Evolutionary conservation across 2,888 invertebrate species (phyloP), one percentile per base, ranked within the genome.

Genomic region (Caenorhabditis becei): DNA sequence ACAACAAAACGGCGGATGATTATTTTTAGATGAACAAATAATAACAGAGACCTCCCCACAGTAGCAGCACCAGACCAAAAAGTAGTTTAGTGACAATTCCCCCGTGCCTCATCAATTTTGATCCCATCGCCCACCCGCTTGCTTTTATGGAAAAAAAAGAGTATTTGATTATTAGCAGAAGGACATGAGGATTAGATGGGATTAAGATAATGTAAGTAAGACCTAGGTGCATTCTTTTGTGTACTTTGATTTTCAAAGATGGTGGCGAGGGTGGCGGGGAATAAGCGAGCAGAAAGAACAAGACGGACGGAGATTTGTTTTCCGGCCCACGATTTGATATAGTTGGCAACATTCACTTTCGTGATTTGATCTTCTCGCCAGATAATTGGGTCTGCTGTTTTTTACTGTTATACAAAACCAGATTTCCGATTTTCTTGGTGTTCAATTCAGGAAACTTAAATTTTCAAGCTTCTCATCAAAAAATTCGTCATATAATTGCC

Each of bases 321-420:
- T 53, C 47, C 61, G 28, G 41, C n/a, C 23, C 44, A 59, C 67
- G 59, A 75, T 75, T 75, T 44, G 66, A 75, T 75, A 75, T 61
- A 37, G 61, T 59, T 66, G 75, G 75, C 75, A 75, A 75, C 75
- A 66, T 75, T 75, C 44, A 44, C 35, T 67, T 20, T 44, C 26
- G 24, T 63, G 63, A 72, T 72, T 63, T 20, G 62, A 74, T 74
- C 65, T 65, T 56, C 26, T 56, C 44, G 51, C 59, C 41, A 14
- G n/a, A n/a, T n/a, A n/a, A n/a, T n/a, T n/a, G n/a, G n/a, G n/a
- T n/a, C n/a, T n/a, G n/a, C n/a, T n/a, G n/a, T n/a, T n/a, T n/a
- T n/a, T n/a, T n/a, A n/a, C n/a, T n/a, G n/a, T n/a, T n/a, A n/a
- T n/a, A n/a, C n/a, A n/a, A n/a, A n/a, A 41, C 11, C 10, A 14